These are phyloP conservation scores for Atlantisia rogersi DNA, from an alignment of 2,113 vertebrate species.

Conservation along the genomic window DNA sequence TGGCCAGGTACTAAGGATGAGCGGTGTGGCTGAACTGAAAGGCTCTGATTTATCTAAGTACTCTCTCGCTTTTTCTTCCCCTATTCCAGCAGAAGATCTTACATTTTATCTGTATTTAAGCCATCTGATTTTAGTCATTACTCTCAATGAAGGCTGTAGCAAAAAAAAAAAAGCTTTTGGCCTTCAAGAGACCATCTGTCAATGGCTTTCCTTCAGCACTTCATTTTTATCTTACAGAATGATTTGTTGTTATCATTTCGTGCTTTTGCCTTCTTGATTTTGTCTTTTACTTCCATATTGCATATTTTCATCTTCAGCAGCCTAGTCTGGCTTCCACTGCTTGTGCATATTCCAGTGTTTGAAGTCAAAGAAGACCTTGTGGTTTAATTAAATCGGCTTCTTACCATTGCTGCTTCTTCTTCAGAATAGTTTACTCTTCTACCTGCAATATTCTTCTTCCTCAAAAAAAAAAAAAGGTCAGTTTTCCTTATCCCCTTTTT, in stretches of 20 bases:
- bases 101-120: not conserved
- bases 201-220: not conserved
- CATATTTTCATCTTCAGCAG: not conserved
- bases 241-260: not conserved
- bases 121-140: not conserved
- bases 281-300: not conserved
- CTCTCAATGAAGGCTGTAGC: not conserved
- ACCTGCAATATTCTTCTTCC: not conserved
- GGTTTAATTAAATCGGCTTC: not conserved
- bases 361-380: not conserved
- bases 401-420: not conserved
- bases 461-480: not conserved
- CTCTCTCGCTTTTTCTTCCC: not conserved
- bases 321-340: not conserved
- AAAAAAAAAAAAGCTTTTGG: not conserved
- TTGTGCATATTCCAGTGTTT: not conserved
- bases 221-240: not conserved
- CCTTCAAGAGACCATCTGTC: not conserved
- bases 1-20: not conserved
- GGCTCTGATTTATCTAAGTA: not conserved
- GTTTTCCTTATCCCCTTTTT: not conserved
- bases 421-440: not conserved
- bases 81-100: not conserved
- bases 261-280: not conserved
- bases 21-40: not conserved